These are phyloP conservation scores for Eulemur mongoz DNA, from an alignment of 2,797 vertebrate genomes.

Conservation along the genomic window DNA sequence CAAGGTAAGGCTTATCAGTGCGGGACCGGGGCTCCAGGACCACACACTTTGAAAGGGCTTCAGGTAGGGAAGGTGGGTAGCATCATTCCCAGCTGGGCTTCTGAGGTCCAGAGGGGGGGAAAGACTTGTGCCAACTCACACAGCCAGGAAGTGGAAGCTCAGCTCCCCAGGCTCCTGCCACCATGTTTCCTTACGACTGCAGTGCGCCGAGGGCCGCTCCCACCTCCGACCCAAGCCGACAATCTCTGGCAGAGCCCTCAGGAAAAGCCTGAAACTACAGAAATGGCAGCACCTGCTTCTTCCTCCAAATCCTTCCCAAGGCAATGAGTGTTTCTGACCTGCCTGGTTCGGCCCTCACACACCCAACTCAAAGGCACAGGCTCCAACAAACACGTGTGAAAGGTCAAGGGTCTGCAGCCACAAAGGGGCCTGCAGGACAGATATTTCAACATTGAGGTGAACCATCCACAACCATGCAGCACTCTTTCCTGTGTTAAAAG, in stretches of 20 bases:
- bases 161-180: background rate
- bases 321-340: background rate
- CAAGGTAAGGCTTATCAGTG: background rate
- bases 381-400: background rate
- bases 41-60: constrained; percentile 37
- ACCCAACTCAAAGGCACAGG: background rate
- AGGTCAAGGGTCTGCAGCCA: background rate
- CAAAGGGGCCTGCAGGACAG: rapidly evolving
- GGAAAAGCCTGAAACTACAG: background rate
- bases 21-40: background rate
- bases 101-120: constrained; percentile 74
- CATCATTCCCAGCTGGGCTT: constrained; percentile 70
- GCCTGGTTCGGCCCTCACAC: background rate
- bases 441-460: background rate
- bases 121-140: constrained; percentile 75
- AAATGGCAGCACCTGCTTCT: background rate
- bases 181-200: rapidly evolving
- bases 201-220: background rate
- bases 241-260: background rate
- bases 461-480: background rate
- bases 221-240: background rate
- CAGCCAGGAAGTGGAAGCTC: constrained; percentile 50
- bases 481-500: background rate
- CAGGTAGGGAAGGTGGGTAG: constrained; percentile 63
- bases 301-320: background rate